Evolutionary conservation across 2,888 invertebrate genomes (phyloP).

Genomic region (Nymphalis urticae): DNA sequence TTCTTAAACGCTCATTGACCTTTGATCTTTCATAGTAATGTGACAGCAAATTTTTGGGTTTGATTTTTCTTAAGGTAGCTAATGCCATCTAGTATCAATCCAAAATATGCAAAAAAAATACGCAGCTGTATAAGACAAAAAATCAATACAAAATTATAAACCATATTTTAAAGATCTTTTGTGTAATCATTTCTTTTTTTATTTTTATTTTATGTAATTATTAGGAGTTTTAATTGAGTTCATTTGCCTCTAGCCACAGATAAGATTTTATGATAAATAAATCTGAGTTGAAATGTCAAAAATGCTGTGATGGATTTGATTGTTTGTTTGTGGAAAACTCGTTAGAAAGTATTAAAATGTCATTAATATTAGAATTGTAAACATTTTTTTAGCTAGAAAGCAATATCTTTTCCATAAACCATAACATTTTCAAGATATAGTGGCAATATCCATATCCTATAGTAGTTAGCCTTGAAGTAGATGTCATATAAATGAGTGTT

Average conservation of each 20-base stretch:
- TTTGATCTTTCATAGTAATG: too few relatives aligned
- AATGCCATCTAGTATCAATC: neutral
- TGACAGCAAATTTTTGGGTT: too few relatives aligned
- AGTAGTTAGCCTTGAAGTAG: constrained; percentile 82
- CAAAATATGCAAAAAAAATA: neutral
- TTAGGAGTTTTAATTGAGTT: neutral
- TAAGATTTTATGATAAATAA: constrained; percentile 2
- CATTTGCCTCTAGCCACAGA: neutral
- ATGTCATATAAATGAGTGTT: constrained; percentile 80
- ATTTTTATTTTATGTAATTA: neutral
- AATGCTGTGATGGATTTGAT: constrained; percentile 73
- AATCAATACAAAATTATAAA: neutral
- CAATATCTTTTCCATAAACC: constrained; percentile 47
- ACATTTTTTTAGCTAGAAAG: constrained; percentile 46
- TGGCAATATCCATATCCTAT: constrained; percentile 61
- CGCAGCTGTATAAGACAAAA: neutral
- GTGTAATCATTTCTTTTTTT: neutral
- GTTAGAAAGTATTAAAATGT: constrained; percentile 69
- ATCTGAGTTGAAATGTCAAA: constrained; percentile 61
- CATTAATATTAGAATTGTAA: constrained; percentile 50
- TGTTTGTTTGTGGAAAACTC: constrained; percentile 77
- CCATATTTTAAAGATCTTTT: neutral
- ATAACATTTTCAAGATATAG: constrained; percentile 53
- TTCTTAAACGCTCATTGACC: too few relatives aligned
- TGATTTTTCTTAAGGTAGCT: neutral